Evolutionary conservation across 2,113 vertebrate species (phyloP).

Genomic region (Brachyistius frenatus): DNA sequence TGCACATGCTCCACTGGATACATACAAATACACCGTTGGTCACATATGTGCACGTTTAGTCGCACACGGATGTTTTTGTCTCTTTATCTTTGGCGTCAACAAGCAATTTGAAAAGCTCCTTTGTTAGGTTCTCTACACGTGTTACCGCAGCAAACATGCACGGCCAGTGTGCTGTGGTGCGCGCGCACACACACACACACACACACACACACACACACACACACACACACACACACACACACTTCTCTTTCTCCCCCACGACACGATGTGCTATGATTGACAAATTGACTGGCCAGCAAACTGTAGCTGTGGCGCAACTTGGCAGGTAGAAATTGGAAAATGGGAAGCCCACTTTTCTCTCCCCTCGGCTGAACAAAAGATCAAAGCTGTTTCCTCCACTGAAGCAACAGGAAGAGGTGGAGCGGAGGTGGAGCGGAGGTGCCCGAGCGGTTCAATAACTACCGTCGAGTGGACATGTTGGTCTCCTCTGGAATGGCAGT

Average conservation of each 20-base stretch:
- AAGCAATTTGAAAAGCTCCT: constrained; percentile 43
- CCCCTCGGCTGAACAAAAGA: constrained; percentile 76
- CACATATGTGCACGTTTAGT: constrained; percentile 18
- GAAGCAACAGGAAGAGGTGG: constrained; percentile 71
- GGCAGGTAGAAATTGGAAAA: constrained; percentile 86
- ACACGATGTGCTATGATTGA: constrained; percentile 74
- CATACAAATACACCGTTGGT: constrained; percentile 48
- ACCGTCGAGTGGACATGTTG: constrained; percentile 55
- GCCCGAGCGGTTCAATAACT: constrained; percentile 72
- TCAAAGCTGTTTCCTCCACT: constrained; percentile 70
- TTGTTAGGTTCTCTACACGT: constrained; percentile 48
- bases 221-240: neutral
- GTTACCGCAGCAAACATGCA: constrained; percentile 31
- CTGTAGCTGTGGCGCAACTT: constrained; percentile 65
- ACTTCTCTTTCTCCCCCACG: constrained; percentile 16
- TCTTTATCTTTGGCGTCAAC: constrained; percentile 51
- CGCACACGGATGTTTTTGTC: constrained; percentile 29
- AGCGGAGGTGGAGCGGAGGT: constrained; percentile 46
- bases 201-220: constrained; percentile 10
- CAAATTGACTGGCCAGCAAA: constrained; percentile 78
- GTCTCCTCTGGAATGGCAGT: constrained; percentile 56
- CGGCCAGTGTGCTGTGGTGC: constrained; percentile 29
- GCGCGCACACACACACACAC: constrained; percentile 16
- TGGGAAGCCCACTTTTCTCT: constrained; percentile 78
- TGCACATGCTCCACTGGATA: constrained; percentile 33